A percentile compares a stretch with the other conserved stretches of the same genome.
These are phyloP conservation scores for Lamprotornis superbus DNA, from an alignment of 2,113 vertebrate species.

Conservation along the genomic window DNA sequence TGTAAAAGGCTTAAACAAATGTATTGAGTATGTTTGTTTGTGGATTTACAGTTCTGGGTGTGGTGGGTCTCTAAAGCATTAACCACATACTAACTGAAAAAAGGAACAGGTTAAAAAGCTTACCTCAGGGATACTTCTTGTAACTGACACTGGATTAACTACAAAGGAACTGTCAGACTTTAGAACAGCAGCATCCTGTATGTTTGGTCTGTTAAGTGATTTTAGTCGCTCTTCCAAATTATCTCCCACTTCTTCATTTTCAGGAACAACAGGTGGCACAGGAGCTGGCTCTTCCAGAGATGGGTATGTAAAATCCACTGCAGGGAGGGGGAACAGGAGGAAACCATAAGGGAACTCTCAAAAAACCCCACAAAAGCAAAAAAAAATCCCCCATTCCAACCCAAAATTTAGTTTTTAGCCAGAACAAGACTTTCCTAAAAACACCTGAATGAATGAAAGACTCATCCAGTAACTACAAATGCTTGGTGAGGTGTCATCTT, in stretches of 20 bases:
- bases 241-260: constrained; percentile 52
- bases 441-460: not conserved
- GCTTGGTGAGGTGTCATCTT: not conserved
- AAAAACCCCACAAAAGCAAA: not conserved
- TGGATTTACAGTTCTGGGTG: not conserved
- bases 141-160: constrained; percentile 64
- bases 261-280: constrained; percentile 64
- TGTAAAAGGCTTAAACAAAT: not conserved
- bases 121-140: constrained; percentile 87
- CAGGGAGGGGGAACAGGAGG: not conserved
- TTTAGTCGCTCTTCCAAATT: constrained; percentile 68
- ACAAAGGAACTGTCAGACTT: constrained; percentile 54
- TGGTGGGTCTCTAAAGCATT: not conserved
- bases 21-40: not conserved
- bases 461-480: not conserved
- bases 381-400: not conserved
- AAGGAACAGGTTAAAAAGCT: not conserved
- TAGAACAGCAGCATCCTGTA: constrained; percentile 38
- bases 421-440: not conserved
- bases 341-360: not conserved
- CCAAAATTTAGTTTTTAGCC: not conserved
- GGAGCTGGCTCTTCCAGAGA: constrained; percentile 86
- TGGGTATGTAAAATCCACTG: constrained; percentile 96
- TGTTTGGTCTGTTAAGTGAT: constrained; percentile 5
- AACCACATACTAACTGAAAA: not conserved